Percentiles rank a stretch among this genome's conserved stretches.
Conservation (phyloP, 2,888 invertebrate genomes). For the Thelaira solivaga region DNA sequence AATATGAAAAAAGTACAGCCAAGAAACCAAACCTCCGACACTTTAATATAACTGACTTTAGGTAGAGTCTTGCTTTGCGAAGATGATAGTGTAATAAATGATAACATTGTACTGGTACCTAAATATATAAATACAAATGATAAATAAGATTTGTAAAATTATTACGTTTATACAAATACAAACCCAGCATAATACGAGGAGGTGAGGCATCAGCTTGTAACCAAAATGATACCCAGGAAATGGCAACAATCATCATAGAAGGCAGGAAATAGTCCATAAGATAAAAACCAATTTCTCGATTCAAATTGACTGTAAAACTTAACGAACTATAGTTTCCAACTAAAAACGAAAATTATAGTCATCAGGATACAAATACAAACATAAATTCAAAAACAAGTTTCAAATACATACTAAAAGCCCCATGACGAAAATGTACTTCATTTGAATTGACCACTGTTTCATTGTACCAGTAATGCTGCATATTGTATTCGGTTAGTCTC, state of each 20-base stretch:
- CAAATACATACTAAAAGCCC: conserved; percentile 69
- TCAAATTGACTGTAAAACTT: conserved; percentile 71
- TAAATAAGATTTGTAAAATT: neutral
- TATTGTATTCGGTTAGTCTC: conserved; percentile 71
- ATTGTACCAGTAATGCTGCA: conserved; percentile 70
- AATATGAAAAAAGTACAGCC: conserved; percentile 74
- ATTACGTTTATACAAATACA: too few relatives aligned
- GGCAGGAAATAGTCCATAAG: conserved; percentile 72
- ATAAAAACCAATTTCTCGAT: conserved; percentile 73
- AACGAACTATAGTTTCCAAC: conserved; percentile 71
- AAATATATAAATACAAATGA: neutral
- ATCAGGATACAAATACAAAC: neutral
- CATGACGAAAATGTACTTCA: conserved; percentile 70
- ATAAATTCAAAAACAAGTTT: neutral
- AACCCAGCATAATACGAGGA: conserved; percentile 73
- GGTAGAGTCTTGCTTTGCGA: conserved; percentile 73
- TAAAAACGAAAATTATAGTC: conserved; percentile 26
- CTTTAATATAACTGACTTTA: conserved; percentile 73
- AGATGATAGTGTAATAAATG: conserved; percentile 72
- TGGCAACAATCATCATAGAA: conserved; percentile 75
- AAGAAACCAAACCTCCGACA: conserved; percentile 73
- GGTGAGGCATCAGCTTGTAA: conserved; percentile 73
- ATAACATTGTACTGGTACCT: conserved; percentile 74
- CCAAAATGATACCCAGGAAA: conserved; percentile 74
- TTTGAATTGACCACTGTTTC: conserved; percentile 68